Evolutionary conservation across 2,888 invertebrate species (phyloP).

Genomic region (Zeuzera pyrina): DNA sequence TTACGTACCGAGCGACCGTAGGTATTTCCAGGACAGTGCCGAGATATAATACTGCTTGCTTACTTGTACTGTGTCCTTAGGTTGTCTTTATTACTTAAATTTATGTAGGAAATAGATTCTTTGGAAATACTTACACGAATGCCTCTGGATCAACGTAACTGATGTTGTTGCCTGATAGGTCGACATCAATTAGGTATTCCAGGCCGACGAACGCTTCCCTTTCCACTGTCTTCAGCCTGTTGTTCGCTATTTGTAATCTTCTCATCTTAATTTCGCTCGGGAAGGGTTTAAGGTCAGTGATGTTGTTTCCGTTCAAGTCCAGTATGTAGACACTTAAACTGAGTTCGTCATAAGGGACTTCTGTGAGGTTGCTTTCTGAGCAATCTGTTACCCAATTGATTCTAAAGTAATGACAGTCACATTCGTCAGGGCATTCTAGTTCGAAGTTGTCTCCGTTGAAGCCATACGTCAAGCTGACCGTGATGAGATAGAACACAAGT

Average conservation of each 20-base stretch:
- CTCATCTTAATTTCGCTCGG: conserved; percentile 80
- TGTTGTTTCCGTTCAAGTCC: conserved; percentile 80
- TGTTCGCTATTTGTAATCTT: conserved; percentile 79
- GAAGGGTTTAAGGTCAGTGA: conserved; percentile 73
- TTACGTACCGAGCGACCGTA: too few relatives aligned
- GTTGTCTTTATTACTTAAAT: too few relatives aligned
- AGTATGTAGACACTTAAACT: conserved; percentile 80
- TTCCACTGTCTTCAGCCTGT: conserved; percentile 72
- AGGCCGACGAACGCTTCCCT: conserved; percentile 76
- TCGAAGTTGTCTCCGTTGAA: conserved; percentile 78
- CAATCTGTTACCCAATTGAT: conserved; percentile 86
- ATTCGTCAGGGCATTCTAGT: conserved; percentile 80
- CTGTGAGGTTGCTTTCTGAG: conserved; percentile 81
- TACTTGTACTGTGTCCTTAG: too few relatives aligned
- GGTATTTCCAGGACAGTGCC: too few relatives aligned
- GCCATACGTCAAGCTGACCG: conserved; percentile 32
- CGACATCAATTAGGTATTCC: conserved; percentile 79
- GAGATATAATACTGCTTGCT: too few relatives aligned
- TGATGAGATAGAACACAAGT: conserved; percentile 34
- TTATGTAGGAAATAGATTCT: background rate
- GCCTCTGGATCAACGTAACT: conserved; percentile 76
- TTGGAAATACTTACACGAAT: conserved; percentile 74
- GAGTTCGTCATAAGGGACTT: conserved; percentile 78
- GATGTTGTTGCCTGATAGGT: conserved; percentile 79
- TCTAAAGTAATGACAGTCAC: conserved; percentile 83